phyloP scores from a whole-genome alignment of 2,888 invertebrate genomes.

The Aphodius sticticus region DNA sequence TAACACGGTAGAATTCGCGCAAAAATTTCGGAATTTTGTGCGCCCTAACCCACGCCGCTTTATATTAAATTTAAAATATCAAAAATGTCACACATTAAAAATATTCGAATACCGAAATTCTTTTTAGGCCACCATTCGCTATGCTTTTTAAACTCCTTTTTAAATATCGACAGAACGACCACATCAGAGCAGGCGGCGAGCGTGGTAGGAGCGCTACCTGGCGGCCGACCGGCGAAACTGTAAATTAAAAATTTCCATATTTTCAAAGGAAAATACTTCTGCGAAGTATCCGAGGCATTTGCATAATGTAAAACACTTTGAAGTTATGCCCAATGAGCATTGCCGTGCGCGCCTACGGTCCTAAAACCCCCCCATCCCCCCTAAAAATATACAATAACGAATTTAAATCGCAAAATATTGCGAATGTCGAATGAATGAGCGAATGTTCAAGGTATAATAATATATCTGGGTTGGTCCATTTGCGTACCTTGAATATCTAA shows the following conservation, averaged over 20 bases:
- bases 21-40: background rate
- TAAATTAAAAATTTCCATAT: constrained; percentile 4
- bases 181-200: background rate
- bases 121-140: background rate
- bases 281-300: background rate
- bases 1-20: background rate
- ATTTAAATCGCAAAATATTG: constrained; percentile 4
- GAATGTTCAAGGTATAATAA: background rate
- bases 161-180: background rate
- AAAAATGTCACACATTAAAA: background rate
- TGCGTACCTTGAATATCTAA: background rate
- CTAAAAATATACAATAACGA: background rate
- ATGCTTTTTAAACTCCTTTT: background rate
- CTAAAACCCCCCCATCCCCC: background rate
- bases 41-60: background rate
- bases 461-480: background rate
- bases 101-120: background rate
- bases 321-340: background rate
- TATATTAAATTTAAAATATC: background rate
- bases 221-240: constrained; percentile 4
- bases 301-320: background rate
- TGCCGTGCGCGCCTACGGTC: background rate
- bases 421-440: background rate
- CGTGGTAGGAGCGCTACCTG: background rate
- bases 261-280: background rate